phyloP scores from a whole-genome alignment of 2,888 invertebrate genomes.

The Sisyra terminalis region DNA sequence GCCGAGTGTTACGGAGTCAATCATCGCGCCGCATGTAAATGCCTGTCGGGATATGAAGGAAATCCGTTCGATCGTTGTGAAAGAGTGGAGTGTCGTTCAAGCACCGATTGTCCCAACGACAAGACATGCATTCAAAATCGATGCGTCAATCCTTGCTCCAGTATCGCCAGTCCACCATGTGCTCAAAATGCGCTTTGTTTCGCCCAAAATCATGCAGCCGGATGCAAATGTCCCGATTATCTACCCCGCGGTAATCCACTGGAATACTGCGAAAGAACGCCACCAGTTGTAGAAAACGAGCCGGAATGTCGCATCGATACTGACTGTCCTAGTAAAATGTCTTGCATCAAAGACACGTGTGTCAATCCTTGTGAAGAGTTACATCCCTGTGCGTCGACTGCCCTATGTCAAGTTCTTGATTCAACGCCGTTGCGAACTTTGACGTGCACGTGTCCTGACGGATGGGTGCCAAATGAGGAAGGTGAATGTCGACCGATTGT shows the following conservation, averaged over 20 bases:
- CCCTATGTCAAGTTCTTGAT: conserved; percentile 68
- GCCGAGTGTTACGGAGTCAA: conserved; percentile 70
- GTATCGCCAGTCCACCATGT: conserved; percentile 49
- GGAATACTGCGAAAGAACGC: conserved; percentile 49
- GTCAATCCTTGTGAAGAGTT: conserved; percentile 62
- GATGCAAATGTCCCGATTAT: conserved; percentile 68
- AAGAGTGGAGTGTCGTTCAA: conserved; percentile 59
- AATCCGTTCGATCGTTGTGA: conserved; percentile 67
- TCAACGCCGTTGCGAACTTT: conserved; percentile 75
- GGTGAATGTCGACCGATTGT: conserved; percentile 62
- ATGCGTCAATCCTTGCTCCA: conserved; percentile 65
- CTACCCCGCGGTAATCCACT: conserved; percentile 66
- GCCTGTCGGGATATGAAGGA: conserved; percentile 58
- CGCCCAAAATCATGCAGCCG: conserved; percentile 61
- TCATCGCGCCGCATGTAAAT: conserved; percentile 66
- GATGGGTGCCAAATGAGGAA: conserved; percentile 63
- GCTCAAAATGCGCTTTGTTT: conserved; percentile 71
- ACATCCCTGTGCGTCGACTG: conserved; percentile 57
- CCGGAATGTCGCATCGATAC: conserved; percentile 61
- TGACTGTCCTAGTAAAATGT: conserved; percentile 65
- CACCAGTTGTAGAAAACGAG: conserved; percentile 28
- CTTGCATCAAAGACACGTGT: conserved; percentile 64
- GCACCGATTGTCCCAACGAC: conserved; percentile 63
- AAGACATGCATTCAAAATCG: conserved; percentile 53
- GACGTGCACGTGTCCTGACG: conserved; percentile 75